Conservation (phyloP, 2,797 vertebrate species). For the Brachyalestes nurse region DNA sequence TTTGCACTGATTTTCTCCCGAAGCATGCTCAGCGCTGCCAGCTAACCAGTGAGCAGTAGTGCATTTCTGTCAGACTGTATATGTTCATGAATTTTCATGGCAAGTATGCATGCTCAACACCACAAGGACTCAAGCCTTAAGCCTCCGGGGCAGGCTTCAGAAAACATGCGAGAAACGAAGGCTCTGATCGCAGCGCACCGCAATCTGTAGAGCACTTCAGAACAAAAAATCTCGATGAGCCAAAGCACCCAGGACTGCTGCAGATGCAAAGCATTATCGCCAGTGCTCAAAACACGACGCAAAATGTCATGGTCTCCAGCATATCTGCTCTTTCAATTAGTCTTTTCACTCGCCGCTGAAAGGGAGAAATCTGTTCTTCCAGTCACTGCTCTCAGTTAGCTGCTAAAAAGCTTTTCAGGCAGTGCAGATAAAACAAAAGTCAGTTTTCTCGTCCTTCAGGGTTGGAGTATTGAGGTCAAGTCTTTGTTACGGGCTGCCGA, state of each 20-base stretch:
- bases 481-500: slow-evolving; percentile 21
- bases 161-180: not conserved
- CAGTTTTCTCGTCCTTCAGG: slow-evolving; percentile 33
- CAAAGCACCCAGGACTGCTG: not conserved
- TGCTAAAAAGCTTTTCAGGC: slow-evolving; percentile 29
- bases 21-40: not conserved
- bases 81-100: slow-evolving; percentile 26
- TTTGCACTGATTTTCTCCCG: not conserved
- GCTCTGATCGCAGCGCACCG: not conserved
- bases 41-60: not conserved
- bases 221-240: not conserved
- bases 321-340: slow-evolving; percentile 6
- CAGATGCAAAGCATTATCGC: not conserved
- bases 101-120: not conserved
- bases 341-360: not conserved
- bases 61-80: not conserved
- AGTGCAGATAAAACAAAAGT: slow-evolving; percentile 27
- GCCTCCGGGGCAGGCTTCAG: not conserved
- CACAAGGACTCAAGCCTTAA: not conserved
- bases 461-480: slow-evolving; percentile 44
- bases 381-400: slow-evolving; percentile 4
- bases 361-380: slow-evolving; percentile 22
- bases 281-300: not conserved
- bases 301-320: slow-evolving; percentile 22
- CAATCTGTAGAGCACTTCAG: not conserved